Evolutionary conservation across 2,888 invertebrate species (phyloP), one percentile per base, ranked within the genome.

Genomic region (Erannis defoliaria): DNA sequence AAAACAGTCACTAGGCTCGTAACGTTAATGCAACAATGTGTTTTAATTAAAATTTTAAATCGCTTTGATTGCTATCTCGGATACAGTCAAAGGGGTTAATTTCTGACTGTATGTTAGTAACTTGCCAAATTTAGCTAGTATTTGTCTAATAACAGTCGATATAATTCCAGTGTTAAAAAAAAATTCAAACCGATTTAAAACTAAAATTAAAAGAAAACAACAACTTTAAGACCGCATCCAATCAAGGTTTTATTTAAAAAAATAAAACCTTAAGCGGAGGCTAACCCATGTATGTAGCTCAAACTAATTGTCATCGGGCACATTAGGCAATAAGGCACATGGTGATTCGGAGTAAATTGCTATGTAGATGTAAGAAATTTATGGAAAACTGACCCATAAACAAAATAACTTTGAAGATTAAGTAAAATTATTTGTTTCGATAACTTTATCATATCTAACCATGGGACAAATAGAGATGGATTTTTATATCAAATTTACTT

Each of bases 261-360:
- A 62, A 61, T 74, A 72, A 77, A 88, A 87, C 82, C 78, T 49
- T 71, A 77, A 66, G 75, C 80, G 82, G 72, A 88, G 81, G 80
- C 77, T 55, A 70, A 74, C 62, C 64, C 70, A 72, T 69, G 62
- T 67, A 64, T 67, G 59, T 67, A 69, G 2, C 2, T 76, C 70
- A 49, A 69, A 67, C 55, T 71, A 80, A 82, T 74, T 64, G 21
- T 14, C 10, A 38, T 77, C 75, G 86, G 88, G 89, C 88, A 88
- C 86, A 81, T 79, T 50, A 70, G 76, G 78, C 64, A 63, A 73
- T 87, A 91, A 91, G 92, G 92, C 90, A 92, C 92, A 70, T 80
- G 67, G 86, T 84, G 84, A 83, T 45, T 23, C 4, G 21, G 21
- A 23, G 16, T 2, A 23, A 9, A 45, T 4, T 16, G 9, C 14